Evolutionary conservation across 2,888 invertebrate species (phyloP), one percentile per base, ranked within the genome.

Genomic region (Epinotia bilunana): DNA sequence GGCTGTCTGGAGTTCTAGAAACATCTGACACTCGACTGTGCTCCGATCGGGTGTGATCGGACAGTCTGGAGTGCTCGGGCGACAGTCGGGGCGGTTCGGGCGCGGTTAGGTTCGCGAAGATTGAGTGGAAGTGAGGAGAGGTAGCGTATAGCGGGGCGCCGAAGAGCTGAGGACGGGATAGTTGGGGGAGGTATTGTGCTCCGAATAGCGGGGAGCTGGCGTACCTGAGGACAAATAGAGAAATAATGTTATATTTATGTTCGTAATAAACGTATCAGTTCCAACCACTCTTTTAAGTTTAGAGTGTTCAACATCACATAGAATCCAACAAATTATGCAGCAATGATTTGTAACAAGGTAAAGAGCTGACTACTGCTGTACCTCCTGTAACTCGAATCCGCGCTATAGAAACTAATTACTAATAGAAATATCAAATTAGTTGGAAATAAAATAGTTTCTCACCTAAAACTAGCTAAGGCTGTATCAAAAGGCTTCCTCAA

Each of bases 91-190:
- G 91, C 0, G 82, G 88, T 71, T 93, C 85, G 83, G 95, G 86
- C 82, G 95, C 96, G 55, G 97, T 96, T 64, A 97, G 95, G 84
- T 97, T 97, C 3, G 98, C 98, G 86, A 98, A 94, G 39, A 98
- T 94, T 12, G 97, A 97, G 89, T 98, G 98, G 90, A 98, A 98
- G 79, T 98, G 97, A 81, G 91, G 92, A 6, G 93, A 91, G 65
- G 92, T 89, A 2, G 92, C 91, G 86, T 94, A 94, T 13, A 94
- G 86, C 9, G 92, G 93, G 7, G 93, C 90, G 7, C 91, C 92
- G 80, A 93, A 93, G 0, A 93, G 83, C 12, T 86, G 86, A 2
- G 90, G 90, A 0, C 94, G 89, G 0, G 93, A 89, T 4, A 93
- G 82, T 5, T 88, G 89, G 1, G 92, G 91, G 0, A 94, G 83